A percentile compares a stretch with the other conserved stretches of the same genome.
These are phyloP conservation scores for Cyprinodon tularosa DNA, from an alignment of 2,113 vertebrate genomes.

Conservation along the genomic window DNA sequence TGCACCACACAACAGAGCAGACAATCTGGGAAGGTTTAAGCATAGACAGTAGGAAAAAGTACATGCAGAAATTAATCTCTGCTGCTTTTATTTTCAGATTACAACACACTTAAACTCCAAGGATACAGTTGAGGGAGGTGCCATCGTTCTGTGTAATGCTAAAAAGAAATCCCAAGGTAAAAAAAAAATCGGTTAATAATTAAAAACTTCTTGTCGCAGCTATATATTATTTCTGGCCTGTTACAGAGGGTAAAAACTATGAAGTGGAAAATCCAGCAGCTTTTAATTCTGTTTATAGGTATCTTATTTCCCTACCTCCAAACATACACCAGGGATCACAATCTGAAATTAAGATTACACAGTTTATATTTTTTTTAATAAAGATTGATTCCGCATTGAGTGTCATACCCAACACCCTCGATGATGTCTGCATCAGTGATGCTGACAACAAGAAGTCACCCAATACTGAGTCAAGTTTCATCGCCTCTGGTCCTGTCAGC, in stretches of 20 bases:
- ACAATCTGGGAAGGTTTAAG: conserved; percentile 1
- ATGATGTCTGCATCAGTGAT: conserved; percentile 58
- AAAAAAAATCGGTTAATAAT: conserved; percentile 77
- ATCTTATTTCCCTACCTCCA: background rate
- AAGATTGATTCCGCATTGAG: conserved; percentile 56
- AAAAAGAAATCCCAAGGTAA: conserved; percentile 73
- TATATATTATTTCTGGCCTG: conserved; percentile 68
- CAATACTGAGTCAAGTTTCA: conserved; percentile 60
- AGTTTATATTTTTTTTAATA: conserved; percentile 28
- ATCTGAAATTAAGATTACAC: conserved; percentile 10
- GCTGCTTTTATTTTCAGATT: conserved; percentile 25
- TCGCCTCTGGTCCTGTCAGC: conserved; percentile 44
- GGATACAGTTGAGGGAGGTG: conserved; percentile 62
- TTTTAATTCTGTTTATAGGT: background rate
- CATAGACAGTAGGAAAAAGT: background rate
- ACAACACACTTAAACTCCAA: conserved; percentile 37
- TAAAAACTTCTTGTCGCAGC: conserved; percentile 70
- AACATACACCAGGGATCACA: conserved; percentile 3
- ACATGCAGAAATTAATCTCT: background rate
- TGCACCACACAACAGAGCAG: background rate
- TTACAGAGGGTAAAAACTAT: background rate
- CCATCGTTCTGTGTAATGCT: conserved; percentile 37
- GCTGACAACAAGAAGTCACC: conserved; percentile 58
- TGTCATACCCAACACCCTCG: conserved; percentile 65
- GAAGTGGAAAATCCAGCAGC: background rate